Percentiles rank a stretch among this genome's conserved stretches.
These are phyloP conservation scores for Eurytemora carolleeae DNA, from an alignment of 1,140 invertebrate species.

Conservation along the genomic window DNA sequence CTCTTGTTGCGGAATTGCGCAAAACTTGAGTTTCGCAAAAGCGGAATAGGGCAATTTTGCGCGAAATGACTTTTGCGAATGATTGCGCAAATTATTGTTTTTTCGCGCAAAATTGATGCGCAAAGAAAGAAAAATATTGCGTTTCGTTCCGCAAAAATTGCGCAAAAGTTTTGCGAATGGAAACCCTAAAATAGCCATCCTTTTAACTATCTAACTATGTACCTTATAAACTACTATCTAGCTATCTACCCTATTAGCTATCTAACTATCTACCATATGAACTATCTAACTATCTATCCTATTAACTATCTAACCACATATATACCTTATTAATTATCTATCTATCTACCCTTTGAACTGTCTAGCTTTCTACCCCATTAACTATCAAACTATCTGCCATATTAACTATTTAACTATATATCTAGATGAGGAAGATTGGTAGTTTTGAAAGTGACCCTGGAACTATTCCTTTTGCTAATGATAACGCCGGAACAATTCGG, in stretches of 20 bases:
- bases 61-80: no score
- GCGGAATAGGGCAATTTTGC: no score
- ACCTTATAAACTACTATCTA: neutral
- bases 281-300: no score
- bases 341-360: neutral
- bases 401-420: neutral
- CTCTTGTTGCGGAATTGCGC: no score
- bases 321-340: conserved; percentile 28
- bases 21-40: no score
- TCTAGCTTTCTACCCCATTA: neutral
- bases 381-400: neutral
- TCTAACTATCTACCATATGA: neutral
- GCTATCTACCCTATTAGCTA: neutral
- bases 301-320: no score
- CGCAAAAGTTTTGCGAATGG: no score
- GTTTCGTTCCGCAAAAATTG: no score
- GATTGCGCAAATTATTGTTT: no score
- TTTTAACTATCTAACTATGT: neutral
- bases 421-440: conserved; percentile 2
- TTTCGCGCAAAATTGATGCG: no score
- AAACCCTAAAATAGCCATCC: no score
- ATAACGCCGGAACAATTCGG: conserved; percentile 94
- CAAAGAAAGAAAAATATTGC: no score
- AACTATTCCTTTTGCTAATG: conserved; percentile 92
- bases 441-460: conserved; percentile 4